Evolutionary conservation across 2,797 vertebrate species (phyloP).

Genomic region (Pseudomugil gertrudae): DNA sequence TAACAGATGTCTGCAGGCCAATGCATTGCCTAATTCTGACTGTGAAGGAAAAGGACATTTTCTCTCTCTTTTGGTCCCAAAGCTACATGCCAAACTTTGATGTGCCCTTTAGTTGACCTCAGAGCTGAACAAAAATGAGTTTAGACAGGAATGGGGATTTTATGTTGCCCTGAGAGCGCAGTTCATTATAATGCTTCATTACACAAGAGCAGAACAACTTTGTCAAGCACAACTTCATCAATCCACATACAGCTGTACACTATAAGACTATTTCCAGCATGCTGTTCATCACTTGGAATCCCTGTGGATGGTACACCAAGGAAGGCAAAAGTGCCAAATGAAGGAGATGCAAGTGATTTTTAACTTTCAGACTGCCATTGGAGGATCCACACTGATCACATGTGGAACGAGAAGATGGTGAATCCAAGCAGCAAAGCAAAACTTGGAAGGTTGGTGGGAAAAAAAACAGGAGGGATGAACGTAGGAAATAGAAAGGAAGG

Average conservation of each 20-base stretch:
- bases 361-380: constrained; percentile 32
- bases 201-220: constrained; percentile 56
- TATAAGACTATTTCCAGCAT: constrained; percentile 30
- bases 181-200: constrained; percentile 69
- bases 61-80: constrained; percentile 51
- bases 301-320: constrained; percentile 5
- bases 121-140: constrained; percentile 54
- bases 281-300: constrained; percentile 43
- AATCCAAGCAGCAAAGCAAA: constrained; percentile 22
- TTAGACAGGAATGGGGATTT: constrained; percentile 62
- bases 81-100: constrained; percentile 48
- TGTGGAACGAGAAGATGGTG: constrained; percentile 19
- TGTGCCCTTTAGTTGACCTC: constrained; percentile 63
- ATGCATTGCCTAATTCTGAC: constrained; percentile 18
- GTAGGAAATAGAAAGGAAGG: neutral
- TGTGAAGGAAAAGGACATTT: constrained; percentile 58
- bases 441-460: constrained; percentile 26
- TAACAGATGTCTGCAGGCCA: constrained; percentile 14
- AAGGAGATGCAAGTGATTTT: constrained; percentile 50
- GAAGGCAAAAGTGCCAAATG: constrained; percentile 43
- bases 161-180: constrained; percentile 42
- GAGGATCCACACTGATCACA: constrained; percentile 15
- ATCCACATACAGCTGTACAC: constrained; percentile 24
- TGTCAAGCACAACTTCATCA: constrained; percentile 52
- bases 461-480: neutral